phyloP scores from a whole-genome alignment of 92 coral and sea anemone species.

The Metridium senile region DNA sequence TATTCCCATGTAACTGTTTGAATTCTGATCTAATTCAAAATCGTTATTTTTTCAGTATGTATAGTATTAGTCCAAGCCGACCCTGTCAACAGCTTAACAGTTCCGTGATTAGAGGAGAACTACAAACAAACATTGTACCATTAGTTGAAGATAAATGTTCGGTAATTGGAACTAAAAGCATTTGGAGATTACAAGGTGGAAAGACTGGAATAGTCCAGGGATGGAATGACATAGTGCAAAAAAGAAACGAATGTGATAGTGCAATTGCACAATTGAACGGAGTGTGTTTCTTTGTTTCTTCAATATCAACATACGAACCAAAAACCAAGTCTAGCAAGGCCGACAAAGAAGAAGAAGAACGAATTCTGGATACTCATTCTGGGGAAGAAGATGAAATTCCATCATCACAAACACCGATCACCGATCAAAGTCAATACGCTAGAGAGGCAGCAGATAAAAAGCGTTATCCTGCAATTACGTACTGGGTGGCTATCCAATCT shows the following conservation, averaged over 20 bases:
- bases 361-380: neutral
- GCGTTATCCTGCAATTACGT: slow-evolving; percentile 18
- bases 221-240: neutral
- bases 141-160: neutral
- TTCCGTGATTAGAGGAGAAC: slow-evolving; percentile 4
- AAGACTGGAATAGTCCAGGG: neutral
- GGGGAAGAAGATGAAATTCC: neutral
- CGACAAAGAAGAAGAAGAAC: no score
- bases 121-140: neutral
- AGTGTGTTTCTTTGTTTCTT: neutral
- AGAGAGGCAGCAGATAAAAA: neutral
- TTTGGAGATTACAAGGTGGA: neutral
- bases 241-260: slow-evolving; percentile 5
- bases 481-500: slow-evolving; percentile 24
- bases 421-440: neutral
- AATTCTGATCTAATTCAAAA: no score
- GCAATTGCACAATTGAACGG: neutral
- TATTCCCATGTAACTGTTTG: no score
- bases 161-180: neutral
- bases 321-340: neutral
- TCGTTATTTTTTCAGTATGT: neutral
- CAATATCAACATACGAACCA: no score
- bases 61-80: neutral
- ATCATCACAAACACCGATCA: neutral
- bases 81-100: slow-evolving; percentile 13